A percentile compares a stretch with the other conserved stretches of the same genome.
Conservation (phyloP, 2,113 vertebrate species). For the Macquaria australasica region DNA sequence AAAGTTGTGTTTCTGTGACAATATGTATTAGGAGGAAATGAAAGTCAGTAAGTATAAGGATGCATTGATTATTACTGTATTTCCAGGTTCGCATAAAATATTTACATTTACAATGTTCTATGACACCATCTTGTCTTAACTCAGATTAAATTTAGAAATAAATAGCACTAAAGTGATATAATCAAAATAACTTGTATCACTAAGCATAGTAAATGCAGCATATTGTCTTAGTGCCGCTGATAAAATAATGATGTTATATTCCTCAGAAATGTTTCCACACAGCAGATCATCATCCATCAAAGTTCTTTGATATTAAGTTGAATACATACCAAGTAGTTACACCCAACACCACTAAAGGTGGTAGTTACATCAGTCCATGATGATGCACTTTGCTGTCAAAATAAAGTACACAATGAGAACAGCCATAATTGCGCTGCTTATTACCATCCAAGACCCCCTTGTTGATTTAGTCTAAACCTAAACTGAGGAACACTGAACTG, state of each 20-base stretch:
- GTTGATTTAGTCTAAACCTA: neutral
- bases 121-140: neutral
- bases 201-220: neutral
- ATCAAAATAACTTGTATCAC: neutral
- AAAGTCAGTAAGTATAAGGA: neutral
- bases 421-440: neutral
- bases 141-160: neutral
- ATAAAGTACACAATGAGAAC: conserved; percentile 1
- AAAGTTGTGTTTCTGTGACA: neutral
- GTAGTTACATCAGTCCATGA: neutral
- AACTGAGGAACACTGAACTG: neutral
- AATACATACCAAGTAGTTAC: neutral
- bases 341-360: neutral
- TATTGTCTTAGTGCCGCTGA: neutral
- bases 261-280: neutral
- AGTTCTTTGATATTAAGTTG: neutral
- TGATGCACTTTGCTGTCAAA: neutral
- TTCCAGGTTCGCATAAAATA: neutral
- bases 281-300: neutral
- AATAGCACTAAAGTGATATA: too few relatives aligned
- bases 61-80: neutral
- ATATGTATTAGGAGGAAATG: neutral
- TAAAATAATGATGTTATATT: neutral
- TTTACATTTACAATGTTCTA: neutral
- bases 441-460: neutral